These are phyloP conservation scores for Hecatera dysodea DNA, from an alignment of 2,888 invertebrate genomes.

Conservation along the genomic window DNA sequence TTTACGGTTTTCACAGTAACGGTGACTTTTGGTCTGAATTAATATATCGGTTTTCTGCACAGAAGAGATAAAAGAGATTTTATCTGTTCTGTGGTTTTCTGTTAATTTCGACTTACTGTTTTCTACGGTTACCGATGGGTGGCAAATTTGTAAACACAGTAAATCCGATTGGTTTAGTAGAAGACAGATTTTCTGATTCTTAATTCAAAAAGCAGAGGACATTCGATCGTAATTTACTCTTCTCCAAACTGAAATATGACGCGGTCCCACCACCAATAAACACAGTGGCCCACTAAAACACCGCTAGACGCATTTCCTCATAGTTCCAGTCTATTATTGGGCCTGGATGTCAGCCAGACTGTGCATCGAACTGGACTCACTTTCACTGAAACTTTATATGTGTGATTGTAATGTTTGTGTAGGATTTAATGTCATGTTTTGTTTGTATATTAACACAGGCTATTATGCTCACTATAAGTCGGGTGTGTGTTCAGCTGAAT, in stretches of 20 bases:
- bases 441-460: background rate
- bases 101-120: too few species aligned
- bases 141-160: background rate
- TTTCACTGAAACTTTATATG: constrained; percentile 62
- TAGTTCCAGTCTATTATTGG: constrained; percentile 76
- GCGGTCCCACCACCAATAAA: constrained; percentile 24
- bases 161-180: background rate
- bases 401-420: constrained; percentile 19
- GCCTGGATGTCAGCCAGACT: constrained; percentile 76
- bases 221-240: background rate
- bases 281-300: constrained; percentile 38
- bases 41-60: constrained; percentile 22
- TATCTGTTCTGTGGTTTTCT: too few species aligned
- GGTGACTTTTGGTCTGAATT: constrained; percentile 31
- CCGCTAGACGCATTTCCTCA: constrained; percentile 75
- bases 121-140: background rate
- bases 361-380: constrained; percentile 52
- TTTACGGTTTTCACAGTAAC: constrained; percentile 30
- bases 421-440: constrained; percentile 8
- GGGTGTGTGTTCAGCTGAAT: background rate
- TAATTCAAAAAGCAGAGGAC: background rate
- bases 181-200: background rate
- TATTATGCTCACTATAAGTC: background rate
- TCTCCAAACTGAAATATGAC: constrained; percentile 6
- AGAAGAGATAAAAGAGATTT: too few species aligned